These are phyloP conservation scores for Neria commutata DNA, from an alignment of 2,888 invertebrate species.

Conservation along the genomic window DNA sequence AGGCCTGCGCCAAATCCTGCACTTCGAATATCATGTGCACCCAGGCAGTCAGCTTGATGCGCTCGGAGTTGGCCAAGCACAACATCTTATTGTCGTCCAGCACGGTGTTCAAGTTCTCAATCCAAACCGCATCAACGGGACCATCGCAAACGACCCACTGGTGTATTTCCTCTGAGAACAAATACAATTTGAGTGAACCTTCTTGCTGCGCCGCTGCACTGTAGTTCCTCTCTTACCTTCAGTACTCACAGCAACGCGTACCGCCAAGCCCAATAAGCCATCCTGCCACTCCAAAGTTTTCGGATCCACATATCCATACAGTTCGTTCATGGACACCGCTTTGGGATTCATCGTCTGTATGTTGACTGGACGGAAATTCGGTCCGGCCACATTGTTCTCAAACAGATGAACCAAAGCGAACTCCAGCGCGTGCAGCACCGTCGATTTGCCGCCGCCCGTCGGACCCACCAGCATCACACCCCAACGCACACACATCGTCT, in stretches of 20 bases:
- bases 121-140: constrained; percentile 92
- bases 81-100: constrained; percentile 94
- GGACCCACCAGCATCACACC: constrained; percentile 93
- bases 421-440: constrained; percentile 76
- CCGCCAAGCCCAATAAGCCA: constrained; percentile 74
- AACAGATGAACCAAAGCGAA: constrained; percentile 72
- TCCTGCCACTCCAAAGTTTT: constrained; percentile 90
- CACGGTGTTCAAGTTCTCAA: constrained; percentile 92
- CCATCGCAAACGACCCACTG: constrained; percentile 94
- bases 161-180: constrained; percentile 69
- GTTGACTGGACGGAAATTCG: constrained; percentile 74
- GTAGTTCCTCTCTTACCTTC: constrained; percentile 49
- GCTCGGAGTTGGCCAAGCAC: constrained; percentile 87
- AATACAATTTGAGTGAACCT: constrained; percentile 32
- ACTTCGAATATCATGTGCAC: constrained; percentile 91
- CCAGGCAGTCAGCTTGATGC: constrained; percentile 86
- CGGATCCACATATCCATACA: constrained; percentile 85
- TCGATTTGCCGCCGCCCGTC: constrained; percentile 85
- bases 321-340: constrained; percentile 83
- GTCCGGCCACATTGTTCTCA: constrained; percentile 67
- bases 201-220: not conserved
- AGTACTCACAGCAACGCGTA: constrained; percentile 50
- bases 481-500: constrained; percentile 90
- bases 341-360: constrained; percentile 88
- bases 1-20: constrained; percentile 85